These are phyloP conservation scores for Sclerodermus sp. DNA, from an alignment of 2,888 invertebrate genomes.

Conservation along the genomic window DNA sequence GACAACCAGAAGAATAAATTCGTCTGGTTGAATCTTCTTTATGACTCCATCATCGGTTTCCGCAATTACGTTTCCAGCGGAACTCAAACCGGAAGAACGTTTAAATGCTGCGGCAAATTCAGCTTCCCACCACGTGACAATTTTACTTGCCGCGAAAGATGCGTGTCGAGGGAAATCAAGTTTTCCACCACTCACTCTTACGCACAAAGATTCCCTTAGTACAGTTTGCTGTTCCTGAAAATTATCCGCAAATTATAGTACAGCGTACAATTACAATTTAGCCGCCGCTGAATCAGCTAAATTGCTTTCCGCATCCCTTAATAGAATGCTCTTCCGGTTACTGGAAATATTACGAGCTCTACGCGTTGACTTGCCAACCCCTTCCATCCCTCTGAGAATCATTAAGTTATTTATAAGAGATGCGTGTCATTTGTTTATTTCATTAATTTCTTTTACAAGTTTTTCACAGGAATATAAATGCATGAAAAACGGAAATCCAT, in stretches of 20 bases:
- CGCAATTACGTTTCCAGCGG: constrained; percentile 44
- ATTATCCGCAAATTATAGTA: not conserved
- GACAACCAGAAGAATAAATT: constrained; percentile 70
- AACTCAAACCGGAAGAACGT: constrained; percentile 64
- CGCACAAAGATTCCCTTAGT: constrained; percentile 76
- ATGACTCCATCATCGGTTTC: constrained; percentile 62
- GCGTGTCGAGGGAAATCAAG: constrained; percentile 82
- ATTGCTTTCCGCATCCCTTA: too few species aligned
- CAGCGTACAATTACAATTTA: too few species aligned
- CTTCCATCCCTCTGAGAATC: too few species aligned
- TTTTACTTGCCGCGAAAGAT: constrained; percentile 81
- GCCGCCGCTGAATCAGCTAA: too few species aligned
- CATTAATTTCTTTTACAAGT: too few species aligned
- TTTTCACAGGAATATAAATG: too few species aligned
- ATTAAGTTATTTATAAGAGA: too few species aligned
- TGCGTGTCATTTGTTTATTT: too few species aligned
- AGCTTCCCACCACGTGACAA: constrained; percentile 85
- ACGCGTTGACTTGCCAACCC: too few species aligned
- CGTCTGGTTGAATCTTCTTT: constrained; percentile 76
- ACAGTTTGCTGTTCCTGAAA: constrained; percentile 71
- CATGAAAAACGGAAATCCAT: too few species aligned
- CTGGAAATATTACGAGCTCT: too few species aligned
- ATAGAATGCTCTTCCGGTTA: too few species aligned
- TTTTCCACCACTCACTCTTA: constrained; percentile 78
- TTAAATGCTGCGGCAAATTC: constrained; percentile 78